Evolutionary conservation across 2,797 vertebrate species (phyloP).

Genomic region (Adrianichthys oophorus): DNA sequence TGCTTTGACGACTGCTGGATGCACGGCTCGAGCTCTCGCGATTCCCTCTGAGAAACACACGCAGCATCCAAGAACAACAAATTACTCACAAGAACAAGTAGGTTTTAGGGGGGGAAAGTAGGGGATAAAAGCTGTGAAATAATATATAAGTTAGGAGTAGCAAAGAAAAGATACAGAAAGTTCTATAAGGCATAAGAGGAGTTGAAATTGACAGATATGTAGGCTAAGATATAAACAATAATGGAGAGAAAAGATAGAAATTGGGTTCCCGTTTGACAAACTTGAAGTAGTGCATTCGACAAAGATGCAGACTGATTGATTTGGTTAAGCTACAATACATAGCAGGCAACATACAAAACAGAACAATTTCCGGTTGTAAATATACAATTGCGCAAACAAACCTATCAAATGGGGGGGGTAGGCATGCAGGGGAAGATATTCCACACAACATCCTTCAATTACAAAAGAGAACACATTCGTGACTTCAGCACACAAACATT

Average conservation of each 20-base stretch:
- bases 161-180: conserved; percentile 1
- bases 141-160: conserved; percentile 3
- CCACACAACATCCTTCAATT: conserved; percentile 40
- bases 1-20: conserved; percentile 96
- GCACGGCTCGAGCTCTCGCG: conserved; percentile 89
- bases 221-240: conserved; percentile 20
- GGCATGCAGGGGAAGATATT: conserved; percentile 61
- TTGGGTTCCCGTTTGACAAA: conserved; percentile 32
- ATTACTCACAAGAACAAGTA: conserved; percentile 17
- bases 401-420: conserved; percentile 43
- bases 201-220: background rate
- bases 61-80: conserved; percentile 25
- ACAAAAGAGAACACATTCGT: conserved; percentile 37
- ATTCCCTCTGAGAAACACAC: conserved; percentile 82
- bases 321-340: conserved; percentile 51
- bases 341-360: conserved; percentile 61
- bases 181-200: no score
- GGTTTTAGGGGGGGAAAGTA: background rate
- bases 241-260: conserved; percentile 11
- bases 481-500: conserved; percentile 37
- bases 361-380: conserved; percentile 33
- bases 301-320: conserved; percentile 54
- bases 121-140: background rate
- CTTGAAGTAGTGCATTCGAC: conserved; percentile 58
- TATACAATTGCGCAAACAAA: conserved; percentile 29